Base-by-base conservation (phyloP, 2,797 vertebrate species). In the Sphenopsis melanotis region DNA sequence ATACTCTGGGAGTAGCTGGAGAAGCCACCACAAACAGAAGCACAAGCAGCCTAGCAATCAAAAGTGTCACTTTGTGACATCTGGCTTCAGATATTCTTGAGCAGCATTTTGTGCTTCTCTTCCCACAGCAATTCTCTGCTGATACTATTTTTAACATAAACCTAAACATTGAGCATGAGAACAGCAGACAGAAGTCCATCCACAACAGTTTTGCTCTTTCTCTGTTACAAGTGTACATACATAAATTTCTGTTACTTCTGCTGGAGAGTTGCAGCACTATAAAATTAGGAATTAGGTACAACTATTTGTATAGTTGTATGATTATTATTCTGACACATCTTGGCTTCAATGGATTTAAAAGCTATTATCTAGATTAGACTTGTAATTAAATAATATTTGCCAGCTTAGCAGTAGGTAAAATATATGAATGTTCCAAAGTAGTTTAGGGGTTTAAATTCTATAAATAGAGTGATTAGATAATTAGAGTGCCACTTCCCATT, bases 391-490 rank as follows among this genome's bases (percentile, higher is more conserved):
- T 72, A 34, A 50, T 79, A 74, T 74, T 88, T 93, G 46, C 68
- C 49, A 83, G 12, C 36, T 87, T 94, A 91, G 56, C 11, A 50
- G 66, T 94, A 93, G 70, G 36, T 91, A 82, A 90, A 94, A 84
- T 82, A 70, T 29, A 60, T 76, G 64, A 87, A 90, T 93, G 60
- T 90, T 83, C 56, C 42, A 24, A 91, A 91, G 80, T 95, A 95
- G 89, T 83, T 96, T 92, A 96, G 83, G 70, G 68, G 24, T 89
- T 95, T 64, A 63, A 94, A 63, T 66, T 59, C 83, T 92, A 56
- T 83, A 65, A 50, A 71, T 80, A 89, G 71, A 85, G 50, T 66
- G 49, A 70, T 94, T 83, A 86, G 87, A 61, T 86, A 61, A 69
- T 78, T 93, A 86, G 69, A 47, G 44, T 92, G 65, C 55, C 41